These are phyloP conservation scores for Xenentodon cancila DNA, from an alignment of 2,797 vertebrate genomes.

Conservation along the genomic window DNA sequence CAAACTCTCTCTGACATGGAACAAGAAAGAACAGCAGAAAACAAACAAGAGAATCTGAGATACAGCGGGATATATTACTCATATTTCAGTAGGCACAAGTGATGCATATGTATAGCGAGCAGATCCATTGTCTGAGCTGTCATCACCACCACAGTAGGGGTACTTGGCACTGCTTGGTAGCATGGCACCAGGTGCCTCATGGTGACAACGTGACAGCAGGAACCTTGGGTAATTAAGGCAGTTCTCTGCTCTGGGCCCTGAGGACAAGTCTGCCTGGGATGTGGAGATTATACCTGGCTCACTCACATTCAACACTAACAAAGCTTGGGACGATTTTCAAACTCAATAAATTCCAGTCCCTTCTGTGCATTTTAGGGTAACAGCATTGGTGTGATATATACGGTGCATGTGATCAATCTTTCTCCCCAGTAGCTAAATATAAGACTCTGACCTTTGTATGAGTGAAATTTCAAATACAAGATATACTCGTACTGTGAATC, in stretches of 20 bases:
- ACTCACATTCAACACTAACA: slow-evolving; percentile 48
- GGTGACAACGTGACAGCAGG: slow-evolving; percentile 76
- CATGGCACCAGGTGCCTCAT: slow-evolving; percentile 54
- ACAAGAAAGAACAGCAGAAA: slow-evolving; percentile 46
- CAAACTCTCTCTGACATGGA: slow-evolving; percentile 43
- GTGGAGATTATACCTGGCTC: slow-evolving; percentile 65
- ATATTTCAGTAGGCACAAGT: slow-evolving; percentile 59
- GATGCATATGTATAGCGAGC: slow-evolving; percentile 59
- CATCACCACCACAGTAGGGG: slow-evolving; percentile 48
- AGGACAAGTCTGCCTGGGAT: slow-evolving; percentile 62
- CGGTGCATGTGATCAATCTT: slow-evolving; percentile 16
- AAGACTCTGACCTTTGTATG: slow-evolving; percentile 42
- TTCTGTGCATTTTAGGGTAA: slow-evolving; percentile 18
- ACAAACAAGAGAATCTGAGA: slow-evolving; percentile 66
- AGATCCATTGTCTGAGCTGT: slow-evolving; percentile 70
- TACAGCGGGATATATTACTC: slow-evolving; percentile 59
- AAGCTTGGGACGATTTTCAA: slow-evolving; percentile 46
- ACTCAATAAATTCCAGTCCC: slow-evolving; percentile 39
- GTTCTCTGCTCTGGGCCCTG: slow-evolving; percentile 69
- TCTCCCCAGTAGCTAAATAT: slow-evolving; percentile 28
- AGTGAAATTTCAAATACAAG: slow-evolving; percentile 32
- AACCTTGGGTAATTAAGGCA: slow-evolving; percentile 83
- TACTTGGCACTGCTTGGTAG: slow-evolving; percentile 43
- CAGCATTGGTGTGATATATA: slow-evolving; percentile 30
- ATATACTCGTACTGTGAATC: slow-evolving; percentile 3